Base-by-base conservation (phyloP, 2,113 vertebrate species). In the Centropristis striata region DNA sequence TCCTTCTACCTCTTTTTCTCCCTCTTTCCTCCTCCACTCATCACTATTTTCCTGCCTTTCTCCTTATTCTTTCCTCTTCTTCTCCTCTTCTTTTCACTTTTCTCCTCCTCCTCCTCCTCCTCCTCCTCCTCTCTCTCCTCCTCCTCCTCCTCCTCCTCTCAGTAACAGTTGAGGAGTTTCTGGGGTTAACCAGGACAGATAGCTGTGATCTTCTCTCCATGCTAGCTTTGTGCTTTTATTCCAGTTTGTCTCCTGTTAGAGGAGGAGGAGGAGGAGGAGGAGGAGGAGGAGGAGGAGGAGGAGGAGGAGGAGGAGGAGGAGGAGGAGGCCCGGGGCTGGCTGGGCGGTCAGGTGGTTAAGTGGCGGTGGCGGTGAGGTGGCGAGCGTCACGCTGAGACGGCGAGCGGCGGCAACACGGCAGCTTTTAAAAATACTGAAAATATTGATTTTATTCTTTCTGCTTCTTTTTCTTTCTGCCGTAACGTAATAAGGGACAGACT, bases 401-500 rank as follows among this genome's bases (percentile, higher is more conserved):
- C 59, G 58, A 75, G 72, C 78, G 14, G 16, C 46, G 77, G 75
- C 87, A 77, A 84, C 81, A 54, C 65, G 76, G 84, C 88, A 65
- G 91, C 86, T 88, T 92, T 93, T 93, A 92, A 88, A 94, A 93
- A 94, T 90, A 91, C 91, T 90, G 80, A 88, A 93, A 93, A 93
- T 93, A 91, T 92, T 91, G 92, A 93, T 93, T 89, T 64, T 41
- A 20, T 88, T 89, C 75, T 82, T 90, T 81, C 82, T 85, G 66
- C 74, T 86, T 71, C 79, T 86, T 81, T 77, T 86, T 90, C 85
- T 85, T 75, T 90, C 85, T 91, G 86, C 84, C 71, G 86, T 89
- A 92, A 93, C 87, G 76, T 92, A 95, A 95, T 94, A 93, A 94
- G 91, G 92, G 92, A 88, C 85, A 92, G 87, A 92, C 92, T 90